Base-by-base conservation (phyloP, 1,140 invertebrate genomes). In the Lepidurus apus region DNA sequence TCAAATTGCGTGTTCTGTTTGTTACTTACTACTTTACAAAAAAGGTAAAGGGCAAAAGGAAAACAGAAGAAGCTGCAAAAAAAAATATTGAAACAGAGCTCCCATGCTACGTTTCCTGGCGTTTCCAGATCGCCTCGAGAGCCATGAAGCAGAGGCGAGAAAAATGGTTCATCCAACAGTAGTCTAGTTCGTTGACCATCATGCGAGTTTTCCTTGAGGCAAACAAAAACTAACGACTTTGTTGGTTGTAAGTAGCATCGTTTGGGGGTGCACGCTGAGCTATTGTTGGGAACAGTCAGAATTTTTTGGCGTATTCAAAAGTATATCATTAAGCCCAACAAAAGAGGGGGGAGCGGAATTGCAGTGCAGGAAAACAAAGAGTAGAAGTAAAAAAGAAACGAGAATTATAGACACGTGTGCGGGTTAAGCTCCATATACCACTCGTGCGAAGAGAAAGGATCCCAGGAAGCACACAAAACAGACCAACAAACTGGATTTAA, bases 171-270 rank as follows among this genome's bases (percentile, higher is more conserved):
- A 65, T 65, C 53, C 53, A 7, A 21, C 53, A 17, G 53, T 65
- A 65, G 21, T n/a, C 53, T 65, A 65, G 53, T 65, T 65, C 53
- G 53, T 65, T 65, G 53, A 65, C 13, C 53, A 65, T 65, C 53
- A 65, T 65, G 53, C 17, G 53, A 65, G n/a, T 65, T 65, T 65
- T 65, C 53, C 53, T 65, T 4, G 53, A 65, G 53, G 53, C 53
- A 9, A 65, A 13, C 17, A 21, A 65, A 65, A 7, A 8, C 53
- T 21, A 65, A 65, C 17, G 17, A 4, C 13, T 13, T 13, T 65
- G 13, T 65, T 13, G n/a, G 10, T 65, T 65, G 53, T 21, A 65
- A 65, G 53, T 7, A 13, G 53, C 53, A 7, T n/a, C 6, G 17
- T 21, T 21, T 65, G 53, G 13, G 21, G 53, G 53, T 17, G 8